Evolutionary conservation across 2,888 invertebrate genomes (phyloP).

Genomic region (Tetranychus truncatus): DNA sequence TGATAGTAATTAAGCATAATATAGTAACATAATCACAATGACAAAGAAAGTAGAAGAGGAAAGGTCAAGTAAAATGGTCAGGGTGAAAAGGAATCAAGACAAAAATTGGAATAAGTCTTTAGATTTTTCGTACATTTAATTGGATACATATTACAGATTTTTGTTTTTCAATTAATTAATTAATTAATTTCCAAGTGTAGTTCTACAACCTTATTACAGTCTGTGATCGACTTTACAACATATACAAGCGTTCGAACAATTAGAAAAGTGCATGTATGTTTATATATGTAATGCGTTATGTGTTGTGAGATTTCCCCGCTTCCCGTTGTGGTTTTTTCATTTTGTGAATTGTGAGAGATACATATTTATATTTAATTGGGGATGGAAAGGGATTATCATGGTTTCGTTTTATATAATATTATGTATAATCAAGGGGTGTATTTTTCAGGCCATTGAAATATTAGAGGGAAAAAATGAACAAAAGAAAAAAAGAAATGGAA

Average conservation of each 20-base stretch:
- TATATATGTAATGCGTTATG: background rate
- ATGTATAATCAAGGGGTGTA: background rate
- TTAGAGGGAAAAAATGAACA: background rate
- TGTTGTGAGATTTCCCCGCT: background rate
- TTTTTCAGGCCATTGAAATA: background rate
- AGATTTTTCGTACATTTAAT: background rate
- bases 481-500: background rate
- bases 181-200: background rate
- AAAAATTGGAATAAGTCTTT: background rate
- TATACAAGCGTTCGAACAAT: slow-evolving; percentile 9
- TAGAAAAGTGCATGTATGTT: slow-evolving; percentile 5
- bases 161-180: background rate
- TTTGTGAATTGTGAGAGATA: background rate
- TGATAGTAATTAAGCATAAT: too few relatives aligned
- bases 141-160: background rate
- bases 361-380: background rate
- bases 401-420: background rate
- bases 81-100: background rate
- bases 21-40: background rate
- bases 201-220: background rate
- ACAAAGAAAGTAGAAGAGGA: background rate
- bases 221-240: slow-evolving; percentile 7
- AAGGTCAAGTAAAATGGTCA: background rate
- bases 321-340: background rate
- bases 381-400: background rate